phyloP scores from a whole-genome alignment of 2,113 vertebrate species.

The Eulemur macaco region DNA sequence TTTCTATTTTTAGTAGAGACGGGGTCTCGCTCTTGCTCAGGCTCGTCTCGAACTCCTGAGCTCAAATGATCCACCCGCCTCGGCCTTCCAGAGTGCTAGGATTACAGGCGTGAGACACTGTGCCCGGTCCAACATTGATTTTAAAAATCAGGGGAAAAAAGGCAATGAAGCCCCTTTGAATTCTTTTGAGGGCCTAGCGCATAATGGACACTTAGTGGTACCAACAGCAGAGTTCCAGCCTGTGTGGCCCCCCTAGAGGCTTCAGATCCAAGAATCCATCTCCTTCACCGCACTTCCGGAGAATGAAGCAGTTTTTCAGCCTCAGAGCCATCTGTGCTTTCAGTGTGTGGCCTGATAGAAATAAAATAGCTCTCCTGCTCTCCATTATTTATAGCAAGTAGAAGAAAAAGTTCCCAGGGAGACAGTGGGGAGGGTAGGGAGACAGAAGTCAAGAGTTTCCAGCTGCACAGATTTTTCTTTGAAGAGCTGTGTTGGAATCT shows the following conservation, averaged over 20 bases:
- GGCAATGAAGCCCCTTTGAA: not conserved
- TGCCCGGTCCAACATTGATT: not conserved
- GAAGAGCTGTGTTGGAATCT: not conserved
- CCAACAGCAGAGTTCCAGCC: not conserved
- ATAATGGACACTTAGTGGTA: not conserved
- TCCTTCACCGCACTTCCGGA: not conserved
- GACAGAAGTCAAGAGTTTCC: not conserved
- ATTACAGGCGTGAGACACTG: no score
- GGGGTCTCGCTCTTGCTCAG: no score
- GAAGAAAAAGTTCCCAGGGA: not conserved
- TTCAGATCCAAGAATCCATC: not conserved
- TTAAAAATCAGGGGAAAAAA: not conserved
- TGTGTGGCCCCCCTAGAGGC: not conserved
- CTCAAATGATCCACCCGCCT: no score
- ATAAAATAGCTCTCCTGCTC: not conserved
- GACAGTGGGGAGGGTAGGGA: not conserved
- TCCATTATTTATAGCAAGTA: constrained; percentile 28
- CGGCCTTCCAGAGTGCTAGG: no score
- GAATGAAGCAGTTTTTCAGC: not conserved
- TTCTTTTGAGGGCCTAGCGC: not conserved
- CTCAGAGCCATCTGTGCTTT: not conserved
- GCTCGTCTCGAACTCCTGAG: no score
- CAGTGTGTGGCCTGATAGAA: not conserved
- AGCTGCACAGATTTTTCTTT: not conserved
- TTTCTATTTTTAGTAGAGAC: no score